Percentiles rank a stretch among this genome's conserved stretches.
Conservation (phyloP, 2,888 invertebrate species). For the Baronia brevicornis region DNA sequence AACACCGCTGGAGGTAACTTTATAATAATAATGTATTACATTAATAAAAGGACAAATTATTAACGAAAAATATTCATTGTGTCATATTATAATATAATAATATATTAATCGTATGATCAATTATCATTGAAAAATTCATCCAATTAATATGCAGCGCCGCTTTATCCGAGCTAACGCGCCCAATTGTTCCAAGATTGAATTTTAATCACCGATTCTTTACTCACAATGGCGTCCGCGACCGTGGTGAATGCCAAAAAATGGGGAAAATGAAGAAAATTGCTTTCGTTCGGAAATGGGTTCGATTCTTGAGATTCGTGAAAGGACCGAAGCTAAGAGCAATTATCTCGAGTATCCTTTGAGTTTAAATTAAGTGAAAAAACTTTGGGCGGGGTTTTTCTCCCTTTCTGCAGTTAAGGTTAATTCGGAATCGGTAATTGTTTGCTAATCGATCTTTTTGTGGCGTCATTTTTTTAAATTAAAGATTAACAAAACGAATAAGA, state of each 20-base stretch:
- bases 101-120: constrained; percentile 1
- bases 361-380: constrained; percentile 74
- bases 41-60: neutral
- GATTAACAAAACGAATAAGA: too few species aligned
- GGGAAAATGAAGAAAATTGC: constrained; percentile 66
- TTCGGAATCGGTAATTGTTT: constrained; percentile 11
- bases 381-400: constrained; percentile 30
- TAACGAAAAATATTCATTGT: constrained; percentile 4
- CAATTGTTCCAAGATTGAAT: constrained; percentile 74
- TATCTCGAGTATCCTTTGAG: constrained; percentile 75
- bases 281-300: constrained; percentile 56
- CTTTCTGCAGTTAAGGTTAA: constrained; percentile 25
- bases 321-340: constrained; percentile 55
- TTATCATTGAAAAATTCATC: constrained; percentile 33
- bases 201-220: constrained; percentile 72
- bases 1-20: too few species aligned
- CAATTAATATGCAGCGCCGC: constrained; percentile 71
- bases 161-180: constrained; percentile 53
- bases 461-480: too few species aligned
- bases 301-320: constrained; percentile 49
- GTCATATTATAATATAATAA: too few species aligned
- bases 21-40: too few species aligned
- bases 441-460: constrained; percentile 2
- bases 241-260: constrained; percentile 65
- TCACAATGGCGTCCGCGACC: constrained; percentile 56